phyloP scores from a whole-genome alignment of 2,113 vertebrate genomes.

The Anseranas semipalmata region DNA sequence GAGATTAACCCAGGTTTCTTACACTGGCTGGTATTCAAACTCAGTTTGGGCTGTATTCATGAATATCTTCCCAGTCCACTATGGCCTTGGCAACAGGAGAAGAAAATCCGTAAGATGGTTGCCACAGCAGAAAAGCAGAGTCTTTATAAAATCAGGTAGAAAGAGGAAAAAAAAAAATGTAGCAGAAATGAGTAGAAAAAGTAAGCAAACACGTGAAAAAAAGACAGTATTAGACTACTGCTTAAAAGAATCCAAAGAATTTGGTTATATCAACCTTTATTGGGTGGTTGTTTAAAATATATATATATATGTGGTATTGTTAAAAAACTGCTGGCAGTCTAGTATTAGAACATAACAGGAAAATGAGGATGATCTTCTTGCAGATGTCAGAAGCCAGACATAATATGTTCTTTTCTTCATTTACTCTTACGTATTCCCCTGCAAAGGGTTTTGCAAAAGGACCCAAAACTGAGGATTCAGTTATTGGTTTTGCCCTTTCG shows the following conservation, averaged over 20 bases:
- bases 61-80: conserved; percentile 4
- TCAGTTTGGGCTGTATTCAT: conserved; percentile 6
- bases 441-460: background rate
- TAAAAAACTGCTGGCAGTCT: background rate
- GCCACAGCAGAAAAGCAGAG: background rate
- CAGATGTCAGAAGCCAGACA: background rate
- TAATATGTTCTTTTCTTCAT: background rate
- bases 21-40: conserved; percentile 30
- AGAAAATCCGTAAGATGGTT: background rate
- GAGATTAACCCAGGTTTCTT: conserved; percentile 36
- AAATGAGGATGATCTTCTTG: background rate
- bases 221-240: background rate
- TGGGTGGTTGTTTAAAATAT: background rate
- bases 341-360: background rate
- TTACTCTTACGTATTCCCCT: background rate
- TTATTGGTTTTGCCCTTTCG: background rate
- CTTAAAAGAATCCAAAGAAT: background rate
- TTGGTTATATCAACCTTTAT: background rate
- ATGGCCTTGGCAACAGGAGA: background rate
- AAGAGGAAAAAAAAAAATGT: background rate
- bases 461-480: background rate
- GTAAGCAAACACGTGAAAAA: background rate
- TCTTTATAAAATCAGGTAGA: background rate
- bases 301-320: background rate
- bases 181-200: background rate